These are phyloP conservation scores for Achroia grisella DNA, from an alignment of 1,140 invertebrate genomes.

Conservation along the genomic window DNA sequence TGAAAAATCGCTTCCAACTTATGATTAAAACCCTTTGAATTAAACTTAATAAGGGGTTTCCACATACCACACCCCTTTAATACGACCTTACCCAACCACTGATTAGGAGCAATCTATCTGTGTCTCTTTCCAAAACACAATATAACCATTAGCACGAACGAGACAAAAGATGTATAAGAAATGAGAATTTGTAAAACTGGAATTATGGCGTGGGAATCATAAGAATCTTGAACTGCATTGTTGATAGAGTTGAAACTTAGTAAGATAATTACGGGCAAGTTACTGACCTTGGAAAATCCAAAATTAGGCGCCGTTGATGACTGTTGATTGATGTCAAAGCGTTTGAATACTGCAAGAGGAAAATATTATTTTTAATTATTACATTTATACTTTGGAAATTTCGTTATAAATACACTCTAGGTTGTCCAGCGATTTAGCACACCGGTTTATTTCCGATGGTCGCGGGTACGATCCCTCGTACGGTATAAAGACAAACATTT, in stretches of 20 bases:
- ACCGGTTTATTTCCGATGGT: too few relatives aligned
- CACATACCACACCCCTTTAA: slow-evolving; percentile 43
- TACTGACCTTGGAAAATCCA: slow-evolving; percentile 92
- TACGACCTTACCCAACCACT: slow-evolving; percentile 39
- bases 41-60: slow-evolving; percentile 50
- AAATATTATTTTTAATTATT: slow-evolving; percentile 1
- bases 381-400: too few relatives aligned
- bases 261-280: background rate
- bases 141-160: slow-evolving; percentile 10
- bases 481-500: too few relatives aligned
- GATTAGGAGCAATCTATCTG: slow-evolving; percentile 23
- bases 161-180: slow-evolving; percentile 7
- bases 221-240: too few relatives aligned
- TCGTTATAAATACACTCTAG: too few relatives aligned
- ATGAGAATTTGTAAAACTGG: slow-evolving; percentile 2
- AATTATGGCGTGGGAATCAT: background rate
- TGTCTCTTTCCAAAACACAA: slow-evolving; percentile 20
- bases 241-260: too few relatives aligned
- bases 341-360: slow-evolving; percentile 85
- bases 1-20: slow-evolving; percentile 38
- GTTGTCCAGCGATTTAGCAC: too few relatives aligned
- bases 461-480: too few relatives aligned
- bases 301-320: slow-evolving; percentile 89
- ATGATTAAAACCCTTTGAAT: slow-evolving; percentile 41
- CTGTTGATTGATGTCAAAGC: slow-evolving; percentile 85